Base-by-base conservation (phyloP, 2,888 invertebrate genomes). In the Odontomyia ornata region DNA sequence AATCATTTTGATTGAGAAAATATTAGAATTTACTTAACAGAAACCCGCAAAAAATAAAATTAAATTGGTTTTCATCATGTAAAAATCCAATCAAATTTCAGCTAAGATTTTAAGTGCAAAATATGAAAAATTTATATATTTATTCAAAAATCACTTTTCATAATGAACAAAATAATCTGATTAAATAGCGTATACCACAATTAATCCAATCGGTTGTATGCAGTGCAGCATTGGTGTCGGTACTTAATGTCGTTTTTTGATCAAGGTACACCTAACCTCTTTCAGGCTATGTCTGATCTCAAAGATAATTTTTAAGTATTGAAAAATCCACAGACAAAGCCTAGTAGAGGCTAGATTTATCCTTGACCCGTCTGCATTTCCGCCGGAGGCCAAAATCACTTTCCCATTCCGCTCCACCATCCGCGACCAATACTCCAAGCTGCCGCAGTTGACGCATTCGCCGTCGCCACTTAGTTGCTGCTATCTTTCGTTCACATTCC, bases 311-410 rank as follows among this genome's bases (percentile, higher is more conserved):
- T 28, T 36, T 11, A 73, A 72, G 21, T 15, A 23, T 43, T 23
- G 47, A 67, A 77, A 77, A 80, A 75, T 75, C 79, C 36, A 89
- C 89, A 89, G 89, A 89, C 89, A 89, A 89, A 89, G 89, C 89
- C 89, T 89, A 89, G 89, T 88, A 89, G 89, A 89, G 89, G 89
- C 89, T 89, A 89, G 86, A 88, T 88, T 86, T 82, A 82, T 81
- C 78, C 82, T 82, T 82, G 83, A 82, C 83, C 82, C 7, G 9
- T 15, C 65, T 36, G 65, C 36, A 65, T 65, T 65, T 43, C 43
- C 65, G 15, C 18, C 27, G 65, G 13, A 7, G 62, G 62, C n/a
- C 28, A 27, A 18, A 5, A 11, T 62, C 36, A 36, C 36, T 36
- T 36, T 3, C 36, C 36, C 36, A 36, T 36, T 36, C 36, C 36